Evolutionary conservation across 2,797 vertebrate species (phyloP), one percentile per base, ranked within the genome.

Genomic region (Schizopygopsis pylzovi): DNA sequence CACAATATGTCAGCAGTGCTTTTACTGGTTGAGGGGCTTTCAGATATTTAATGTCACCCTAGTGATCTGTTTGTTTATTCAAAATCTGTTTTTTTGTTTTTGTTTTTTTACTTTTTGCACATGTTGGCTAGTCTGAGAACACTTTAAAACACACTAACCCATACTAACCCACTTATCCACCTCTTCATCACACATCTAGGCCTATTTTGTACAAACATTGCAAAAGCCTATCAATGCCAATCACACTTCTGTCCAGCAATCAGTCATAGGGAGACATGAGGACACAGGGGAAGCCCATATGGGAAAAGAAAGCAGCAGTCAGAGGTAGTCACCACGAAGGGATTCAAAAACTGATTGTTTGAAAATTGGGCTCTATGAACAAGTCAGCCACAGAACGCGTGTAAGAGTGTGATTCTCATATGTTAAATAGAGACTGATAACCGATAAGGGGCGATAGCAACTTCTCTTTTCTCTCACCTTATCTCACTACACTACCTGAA

Each of bases 391-490:
- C 13, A 61, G 39, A 82, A 47, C 33, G 6, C 9, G 13, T 18
- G 54, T 61, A 33, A 33, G 16, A 73, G 41, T 63, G 54, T 61
- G 37, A 47, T 82, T 70, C 15, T 43, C 7, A 39, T 52, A 41
- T 47, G 7, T 47, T 47, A 25, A 83, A 76, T 45, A 75, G 12
- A 79, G 65, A 37, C n/a, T 22, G 81, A 63, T 86, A 70, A 84
- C 59, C 82, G 41, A 86, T 70, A 54, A 33, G 84, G 88, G 79
- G 73, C 79, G 82, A 68, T 47, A 85, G 59, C 82, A 82, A 85
- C 73, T 89, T 89, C 33, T 70, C 37, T 12, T 9, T 89, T 85
- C 28, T 77, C 54, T 81, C 45, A 67, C 70, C 71, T 86, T 89
- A 88, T 89, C 85, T 82, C 25, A 47, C 9, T 68, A 81, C 81